Conservation (phyloP, 2,113 vertebrate genomes). For the Pollachius pollachius region DNA sequence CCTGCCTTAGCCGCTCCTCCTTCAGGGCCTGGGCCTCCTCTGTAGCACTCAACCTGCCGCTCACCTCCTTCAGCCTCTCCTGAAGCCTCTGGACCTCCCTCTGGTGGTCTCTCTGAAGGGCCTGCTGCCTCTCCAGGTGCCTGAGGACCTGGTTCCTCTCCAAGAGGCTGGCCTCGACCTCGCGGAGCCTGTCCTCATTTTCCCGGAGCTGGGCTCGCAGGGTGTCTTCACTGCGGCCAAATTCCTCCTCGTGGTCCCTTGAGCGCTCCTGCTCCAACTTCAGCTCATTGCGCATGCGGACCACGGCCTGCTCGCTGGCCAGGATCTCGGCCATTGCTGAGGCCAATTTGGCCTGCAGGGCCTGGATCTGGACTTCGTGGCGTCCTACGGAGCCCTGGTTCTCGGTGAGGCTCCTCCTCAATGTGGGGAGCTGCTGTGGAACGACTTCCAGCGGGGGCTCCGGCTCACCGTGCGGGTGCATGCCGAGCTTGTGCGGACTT, state of each 20-base stretch:
- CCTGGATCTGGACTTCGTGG: constrained; percentile 87
- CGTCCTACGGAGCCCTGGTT: constrained; percentile 86
- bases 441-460: constrained; percentile 88
- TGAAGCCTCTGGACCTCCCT: constrained; percentile 87
- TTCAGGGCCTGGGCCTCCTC: constrained; percentile 82
- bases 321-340: constrained; percentile 84
- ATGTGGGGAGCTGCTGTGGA: constrained; percentile 84
- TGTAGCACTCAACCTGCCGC: constrained; percentile 77
- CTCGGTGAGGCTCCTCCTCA: constrained; percentile 89
- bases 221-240: constrained; percentile 74
- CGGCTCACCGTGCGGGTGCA: constrained; percentile 87
- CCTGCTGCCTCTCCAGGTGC: constrained; percentile 87
- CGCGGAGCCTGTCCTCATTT: constrained; percentile 87
- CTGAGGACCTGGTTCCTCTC: constrained; percentile 88
- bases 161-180: constrained; percentile 83
- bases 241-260: constrained; percentile 84
- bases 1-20: constrained; percentile 86
- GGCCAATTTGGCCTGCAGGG: constrained; percentile 83
- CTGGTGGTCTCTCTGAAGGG: constrained; percentile 84
- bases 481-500: constrained; percentile 88
- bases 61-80: constrained; percentile 83
- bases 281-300: constrained; percentile 85
- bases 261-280: constrained; percentile 84
- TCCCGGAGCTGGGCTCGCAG: constrained; percentile 84
- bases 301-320: constrained; percentile 86